These are phyloP conservation scores for Cecidostiba fungosa DNA, from an alignment of 2,888 invertebrate genomes.

Conservation along the genomic window DNA sequence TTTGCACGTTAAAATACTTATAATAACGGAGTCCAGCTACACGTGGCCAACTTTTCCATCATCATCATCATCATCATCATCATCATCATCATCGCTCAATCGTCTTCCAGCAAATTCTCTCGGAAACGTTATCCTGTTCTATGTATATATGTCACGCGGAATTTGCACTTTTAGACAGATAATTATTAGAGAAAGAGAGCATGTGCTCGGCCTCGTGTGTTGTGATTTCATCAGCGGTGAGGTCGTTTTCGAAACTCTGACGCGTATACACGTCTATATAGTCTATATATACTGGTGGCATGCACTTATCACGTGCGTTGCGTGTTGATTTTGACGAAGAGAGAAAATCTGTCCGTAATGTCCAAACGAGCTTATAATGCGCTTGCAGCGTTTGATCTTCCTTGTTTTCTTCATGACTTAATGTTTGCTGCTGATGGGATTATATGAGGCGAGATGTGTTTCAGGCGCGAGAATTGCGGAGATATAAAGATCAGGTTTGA, in stretches of 20 bases:
- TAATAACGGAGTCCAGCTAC: neutral
- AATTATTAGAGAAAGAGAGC: slow-evolving; percentile 11
- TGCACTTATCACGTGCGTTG: slow-evolving; percentile 61
- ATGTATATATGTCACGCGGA: neutral
- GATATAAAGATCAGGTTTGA: neutral
- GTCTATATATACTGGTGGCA: slow-evolving; percentile 11
- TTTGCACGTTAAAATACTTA: neutral
- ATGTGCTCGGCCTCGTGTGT: slow-evolving; percentile 16
- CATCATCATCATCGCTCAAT: neutral
- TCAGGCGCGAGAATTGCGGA: neutral
- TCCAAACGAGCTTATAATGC: slow-evolving; percentile 21
- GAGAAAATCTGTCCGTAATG: slow-evolving; percentile 17
- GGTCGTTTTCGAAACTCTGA: slow-evolving; percentile 57
- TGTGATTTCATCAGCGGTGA: slow-evolving; percentile 47
- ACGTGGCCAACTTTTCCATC: neutral
- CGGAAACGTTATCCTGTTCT: neutral
- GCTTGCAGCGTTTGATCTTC: neutral
- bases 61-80: neutral
- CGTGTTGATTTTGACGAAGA: slow-evolving; percentile 37
- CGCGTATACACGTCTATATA: neutral
- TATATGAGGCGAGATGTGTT: too few species aligned
- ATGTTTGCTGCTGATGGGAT: too few species aligned
- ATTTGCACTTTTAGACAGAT: neutral
- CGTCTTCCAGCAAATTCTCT: neutral
- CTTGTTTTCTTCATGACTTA: neutral